Conservation (phyloP, 2,797 vertebrate genomes). For the Carapus acus region DNA sequence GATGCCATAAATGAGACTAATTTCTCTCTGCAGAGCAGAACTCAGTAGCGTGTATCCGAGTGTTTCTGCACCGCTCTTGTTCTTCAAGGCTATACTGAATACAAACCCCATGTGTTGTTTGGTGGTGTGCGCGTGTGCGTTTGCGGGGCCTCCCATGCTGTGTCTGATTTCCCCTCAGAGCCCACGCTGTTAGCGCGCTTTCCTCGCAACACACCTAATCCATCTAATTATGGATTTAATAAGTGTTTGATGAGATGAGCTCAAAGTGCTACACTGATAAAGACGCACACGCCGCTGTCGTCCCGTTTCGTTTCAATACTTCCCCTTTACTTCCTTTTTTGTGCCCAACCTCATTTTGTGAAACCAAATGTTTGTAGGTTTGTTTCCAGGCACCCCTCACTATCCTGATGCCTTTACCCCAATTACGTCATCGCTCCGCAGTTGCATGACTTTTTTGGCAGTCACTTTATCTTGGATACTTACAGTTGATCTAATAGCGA, state of each 20-base stretch:
- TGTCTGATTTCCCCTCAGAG: conserved; percentile 11
- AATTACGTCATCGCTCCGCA: too few relatives aligned
- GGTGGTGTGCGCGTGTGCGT: conserved; percentile 1
- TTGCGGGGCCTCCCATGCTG: conserved; percentile 3
- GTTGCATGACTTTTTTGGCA: too few relatives aligned
- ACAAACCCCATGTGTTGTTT: conserved; percentile 6
- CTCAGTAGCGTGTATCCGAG: conserved; percentile 14
- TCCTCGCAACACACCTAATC: conserved; percentile 15
- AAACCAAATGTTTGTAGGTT: too few relatives aligned
- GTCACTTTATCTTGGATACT: too few relatives aligned
- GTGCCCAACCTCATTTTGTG: too few relatives aligned
- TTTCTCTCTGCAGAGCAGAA: conserved; percentile 30
- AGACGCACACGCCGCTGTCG: background rate
- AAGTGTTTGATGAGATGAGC: background rate
- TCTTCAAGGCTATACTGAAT: conserved; percentile 16
- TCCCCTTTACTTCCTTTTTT: too few relatives aligned
- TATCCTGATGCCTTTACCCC: too few relatives aligned
- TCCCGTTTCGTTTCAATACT: background rate
- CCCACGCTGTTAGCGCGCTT: background rate
- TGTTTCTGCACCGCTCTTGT: conserved; percentile 19
- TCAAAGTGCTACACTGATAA: background rate
- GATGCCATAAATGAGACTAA: conserved; percentile 31
- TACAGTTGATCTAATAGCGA: too few relatives aligned
- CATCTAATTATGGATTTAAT: conserved; percentile 16
- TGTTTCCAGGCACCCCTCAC: too few relatives aligned